These are phyloP conservation scores for Pseudorhombus dupliciocellatus DNA, from an alignment of 2,113 vertebrate species.

Conservation along the genomic window DNA sequence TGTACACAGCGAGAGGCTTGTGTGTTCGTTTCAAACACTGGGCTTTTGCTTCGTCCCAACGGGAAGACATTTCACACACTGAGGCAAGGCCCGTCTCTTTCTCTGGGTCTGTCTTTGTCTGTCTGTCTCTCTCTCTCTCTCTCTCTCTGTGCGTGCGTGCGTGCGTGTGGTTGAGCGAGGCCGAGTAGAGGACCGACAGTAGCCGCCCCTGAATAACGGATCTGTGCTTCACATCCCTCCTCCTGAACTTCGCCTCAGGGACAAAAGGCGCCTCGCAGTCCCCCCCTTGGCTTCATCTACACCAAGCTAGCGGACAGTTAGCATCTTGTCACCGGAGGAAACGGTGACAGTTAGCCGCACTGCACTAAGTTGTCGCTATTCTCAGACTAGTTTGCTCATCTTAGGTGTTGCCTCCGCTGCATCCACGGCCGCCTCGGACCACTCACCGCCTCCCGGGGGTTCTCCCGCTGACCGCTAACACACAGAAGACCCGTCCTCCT, in stretches of 20 bases:
- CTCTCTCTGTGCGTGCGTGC: not conserved
- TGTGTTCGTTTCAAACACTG: not conserved
- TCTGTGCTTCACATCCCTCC: slow-evolving; percentile 38
- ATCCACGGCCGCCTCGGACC: not conserved
- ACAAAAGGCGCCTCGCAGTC: not conserved
- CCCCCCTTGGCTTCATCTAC: not conserved
- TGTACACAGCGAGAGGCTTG: not conserved
- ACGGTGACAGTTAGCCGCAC: slow-evolving; percentile 7
- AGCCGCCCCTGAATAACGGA: slow-evolving; percentile 66
- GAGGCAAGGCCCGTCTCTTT: slow-evolving; percentile 36
- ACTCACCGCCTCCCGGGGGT: not conserved
- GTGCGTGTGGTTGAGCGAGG: not conserved
- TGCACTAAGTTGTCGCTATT: slow-evolving; percentile 3
- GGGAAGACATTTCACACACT: slow-evolving; percentile 15
- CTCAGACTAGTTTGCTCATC: not conserved
- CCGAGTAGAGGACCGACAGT: slow-evolving; percentile 37
- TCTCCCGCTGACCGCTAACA: slow-evolving; percentile 60
- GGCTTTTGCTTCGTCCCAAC: slow-evolving; percentile 6
- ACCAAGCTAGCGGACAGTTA: not conserved
- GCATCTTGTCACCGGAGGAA: slow-evolving; percentile 9
- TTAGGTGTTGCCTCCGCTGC: slow-evolving; percentile 15
- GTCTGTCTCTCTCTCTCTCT: not conserved
- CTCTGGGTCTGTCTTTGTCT: not conserved
- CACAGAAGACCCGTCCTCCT: slow-evolving; percentile 39
- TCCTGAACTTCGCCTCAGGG: slow-evolving; percentile 43